These are phyloP conservation scores for Pogonus chalceus DNA, from an alignment of 1,140 invertebrate genomes.

Conservation along the genomic window DNA sequence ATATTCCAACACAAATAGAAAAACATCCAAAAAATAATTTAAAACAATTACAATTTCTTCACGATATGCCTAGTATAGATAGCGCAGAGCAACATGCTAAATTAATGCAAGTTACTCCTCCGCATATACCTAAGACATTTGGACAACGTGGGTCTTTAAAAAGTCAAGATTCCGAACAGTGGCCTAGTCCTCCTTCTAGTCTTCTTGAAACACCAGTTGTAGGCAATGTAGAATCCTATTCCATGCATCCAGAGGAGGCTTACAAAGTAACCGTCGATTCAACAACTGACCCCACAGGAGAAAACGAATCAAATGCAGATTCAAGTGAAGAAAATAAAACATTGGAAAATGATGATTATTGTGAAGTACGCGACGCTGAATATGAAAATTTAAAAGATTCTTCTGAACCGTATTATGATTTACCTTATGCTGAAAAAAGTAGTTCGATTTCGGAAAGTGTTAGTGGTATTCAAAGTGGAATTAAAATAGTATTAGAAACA, in stretches of 20 bases:
- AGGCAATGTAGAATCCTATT: conserved; percentile 77
- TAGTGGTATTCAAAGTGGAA: conserved; percentile 28
- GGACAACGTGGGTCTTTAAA: conserved; percentile 33
- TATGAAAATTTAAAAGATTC: conserved; percentile 17
- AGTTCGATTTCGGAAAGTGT: conserved; percentile 31
- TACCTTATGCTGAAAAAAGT: too few relatives aligned
- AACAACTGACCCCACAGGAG: conserved; percentile 27
- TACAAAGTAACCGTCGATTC: conserved; percentile 54
- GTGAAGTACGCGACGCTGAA: conserved; percentile 37
- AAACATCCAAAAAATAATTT: conserved; percentile 10
- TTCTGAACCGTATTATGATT: conserved; percentile 26
- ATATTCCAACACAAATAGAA: conserved; percentile 39
- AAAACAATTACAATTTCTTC: conserved; percentile 26
- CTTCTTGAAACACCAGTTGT: conserved; percentile 49
- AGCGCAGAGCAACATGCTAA: conserved; percentile 34
- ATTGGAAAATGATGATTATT: conserved; percentile 45
- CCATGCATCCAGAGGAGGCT: conserved; percentile 57
- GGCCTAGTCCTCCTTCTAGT: conserved; percentile 68
- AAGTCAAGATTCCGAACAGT: conserved; percentile 56
- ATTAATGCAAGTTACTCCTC: conserved; percentile 31
- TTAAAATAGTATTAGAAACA: conserved; percentile 33
- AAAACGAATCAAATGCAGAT: conserved; percentile 34
- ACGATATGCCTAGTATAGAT: conserved; percentile 32
- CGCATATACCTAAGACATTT: conserved; percentile 31
- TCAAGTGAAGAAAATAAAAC: conserved; percentile 48